Evolutionary conservation across 2,113 vertebrate genomes (phyloP).

Genomic region (Brienomyrus longianalis): DNA sequence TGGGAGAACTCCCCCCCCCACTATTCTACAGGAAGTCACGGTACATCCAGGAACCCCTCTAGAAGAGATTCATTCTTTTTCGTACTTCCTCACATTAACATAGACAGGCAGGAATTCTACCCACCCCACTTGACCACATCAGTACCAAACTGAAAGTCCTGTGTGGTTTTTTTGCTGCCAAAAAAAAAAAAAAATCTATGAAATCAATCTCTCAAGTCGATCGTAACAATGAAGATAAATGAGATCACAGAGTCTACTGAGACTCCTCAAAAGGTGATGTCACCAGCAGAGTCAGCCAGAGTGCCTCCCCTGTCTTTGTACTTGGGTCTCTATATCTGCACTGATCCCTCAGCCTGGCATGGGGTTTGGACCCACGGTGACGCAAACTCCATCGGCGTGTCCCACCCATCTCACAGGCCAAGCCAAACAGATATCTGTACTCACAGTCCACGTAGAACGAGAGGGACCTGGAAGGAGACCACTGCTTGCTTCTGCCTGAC

Average conservation of each 20-base stretch:
- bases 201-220: background rate
- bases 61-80: background rate
- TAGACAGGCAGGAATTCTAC: background rate
- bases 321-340: background rate
- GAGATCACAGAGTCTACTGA: background rate
- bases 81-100: background rate
- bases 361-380: background rate
- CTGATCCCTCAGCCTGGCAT: background rate
- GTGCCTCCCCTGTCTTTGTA: background rate
- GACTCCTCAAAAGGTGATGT: background rate
- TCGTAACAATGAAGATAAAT: background rate
- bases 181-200: background rate
- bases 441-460: conserved; percentile 92
- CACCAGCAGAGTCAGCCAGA: background rate
- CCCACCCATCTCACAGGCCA: background rate
- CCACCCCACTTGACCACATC: background rate
- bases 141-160: background rate
- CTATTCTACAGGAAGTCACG: background rate
- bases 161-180: background rate
- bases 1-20: background rate
- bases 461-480: conserved; percentile 91
- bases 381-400: background rate
- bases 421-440: conserved; percentile 43
- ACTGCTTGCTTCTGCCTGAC: conserved; percentile 91
- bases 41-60: background rate